Evolutionary conservation across 2,113 vertebrate genomes (phyloP), one percentile per base, ranked within the genome.

Genomic region (Brachypteracias leptosomus): DNA sequence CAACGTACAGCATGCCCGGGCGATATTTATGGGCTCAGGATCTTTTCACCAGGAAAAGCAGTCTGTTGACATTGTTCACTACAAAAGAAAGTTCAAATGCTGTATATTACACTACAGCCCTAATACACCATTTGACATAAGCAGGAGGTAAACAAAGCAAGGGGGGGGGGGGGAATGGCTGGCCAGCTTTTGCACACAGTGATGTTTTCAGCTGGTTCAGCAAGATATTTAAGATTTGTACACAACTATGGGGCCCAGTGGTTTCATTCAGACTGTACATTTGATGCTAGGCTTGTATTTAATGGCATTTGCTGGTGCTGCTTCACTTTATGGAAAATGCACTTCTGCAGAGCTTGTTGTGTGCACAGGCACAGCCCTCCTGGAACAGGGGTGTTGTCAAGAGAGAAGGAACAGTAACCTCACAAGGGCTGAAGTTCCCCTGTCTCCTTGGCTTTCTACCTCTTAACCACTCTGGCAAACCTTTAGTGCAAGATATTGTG

Each of bases 31-130:
- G 90, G 95, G 83, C 87, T 91, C 4, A 2, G 79, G 74, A 79
- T 91, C 91, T 89, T 95, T 85, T 93, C 71, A 88, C 87, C 67
- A 71, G 81, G 59, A 94, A 76, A 91, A 95, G 72, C 62, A 63
- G 86, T 42, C 87, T 95, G 90, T 91, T 96, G 88, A 79, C 71
- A 82, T 31, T 84, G 65, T 76, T 96, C 83, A 58, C 75, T 57
- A 85, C 47, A 93, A 88, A 92, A 92, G 91, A 91, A 63, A 93
- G 89, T 88, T 96, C 90, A 85, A 85, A 94, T 90, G 86, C 85
- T 3, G 1, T 76, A 11, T 89, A 54, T 93, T 85, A 72, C 76
- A 72, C 85, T 63, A 29, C 65, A 90, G 76, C 57, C 72, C 73
- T 84, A 49, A 81, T 10, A 57, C 40, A 71, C 31, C 28, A 15